A percentile compares a stretch with the other conserved stretches of the same genome.
phyloP scores from a whole-genome alignment of 1,140 invertebrate genomes.

The Rhyzopertha dominica region DNA sequence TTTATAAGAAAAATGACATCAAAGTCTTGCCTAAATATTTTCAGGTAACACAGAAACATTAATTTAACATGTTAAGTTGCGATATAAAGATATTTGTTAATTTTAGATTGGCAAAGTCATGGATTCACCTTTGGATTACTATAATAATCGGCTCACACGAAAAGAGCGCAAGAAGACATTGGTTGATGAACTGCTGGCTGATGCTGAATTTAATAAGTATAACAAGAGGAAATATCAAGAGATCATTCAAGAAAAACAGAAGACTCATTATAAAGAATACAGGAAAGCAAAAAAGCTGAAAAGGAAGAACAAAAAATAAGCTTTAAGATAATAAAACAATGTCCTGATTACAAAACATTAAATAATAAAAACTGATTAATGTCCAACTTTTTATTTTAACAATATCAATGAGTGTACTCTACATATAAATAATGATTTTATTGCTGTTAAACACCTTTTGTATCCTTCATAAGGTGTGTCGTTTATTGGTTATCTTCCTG shows the following conservation, averaged over 20 bases:
- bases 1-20: slow-evolving; percentile 90
- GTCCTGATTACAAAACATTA: no score
- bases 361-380: no score
- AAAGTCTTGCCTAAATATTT: slow-evolving; percentile 88
- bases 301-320: slow-evolving; percentile 50
- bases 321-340: no score
- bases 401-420: no score
- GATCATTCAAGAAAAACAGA: slow-evolving; percentile 67
- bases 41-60: slow-evolving; percentile 53
- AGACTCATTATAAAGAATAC: slow-evolving; percentile 53
- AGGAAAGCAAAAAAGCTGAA: slow-evolving; percentile 51
- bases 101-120: slow-evolving; percentile 67
- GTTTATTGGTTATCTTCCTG: no score
- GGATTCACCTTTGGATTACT: slow-evolving; percentile 67
- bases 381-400: no score
- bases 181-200: slow-evolving; percentile 86
- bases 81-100: slow-evolving; percentile 18
- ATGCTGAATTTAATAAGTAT: slow-evolving; percentile 81
- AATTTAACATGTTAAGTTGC: not conserved
- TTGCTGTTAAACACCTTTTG: no score
- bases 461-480: no score
- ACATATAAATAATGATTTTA: no score
- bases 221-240: slow-evolving; percentile 81
- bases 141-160: slow-evolving; percentile 71
- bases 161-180: slow-evolving; percentile 84